Evolutionary conservation across 1,140 invertebrate genomes (phyloP), one percentile per base, ranked within the genome.

Genomic region (Steinernema khuongi): DNA sequence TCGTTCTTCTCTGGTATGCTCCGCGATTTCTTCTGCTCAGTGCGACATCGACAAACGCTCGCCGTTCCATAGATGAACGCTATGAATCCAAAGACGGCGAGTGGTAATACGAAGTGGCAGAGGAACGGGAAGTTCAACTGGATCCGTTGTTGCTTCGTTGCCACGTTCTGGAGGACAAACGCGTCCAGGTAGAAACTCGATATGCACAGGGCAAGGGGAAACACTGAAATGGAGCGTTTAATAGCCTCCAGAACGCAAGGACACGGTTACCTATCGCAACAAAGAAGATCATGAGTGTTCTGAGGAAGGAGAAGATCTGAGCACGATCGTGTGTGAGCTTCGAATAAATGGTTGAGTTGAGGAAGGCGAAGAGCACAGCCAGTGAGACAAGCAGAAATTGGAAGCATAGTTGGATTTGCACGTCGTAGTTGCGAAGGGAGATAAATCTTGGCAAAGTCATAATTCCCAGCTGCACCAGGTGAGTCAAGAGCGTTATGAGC

Each of bases 221-320:
- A 11, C 4, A 22, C 50, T 60, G 26, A 60, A 60, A 60, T 60
- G 14, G 26, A 14, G 11, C 14, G 14, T 60, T 60, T 60, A n/a
- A 22, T 4, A 60, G 50, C 22, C 26, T 7, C 7, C 4, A 14
- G 14, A 14, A 22, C 4, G 50, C 4, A 22, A 14, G 50, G 4
- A 60, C n/a, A n/a, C n/a, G n/a, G n/a, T n/a, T 41, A 60, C 50
- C 50, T 60, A 60, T 60, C 26, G 50, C 50, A 2, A 60, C 50
- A 26, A 60, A 60, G 50, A 60, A 60, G 4, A 60, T 22, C 50
- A 60, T 11, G 19, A 26, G 4, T 17, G 50, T 60, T 26, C 50
- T 7, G 7, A 11, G 22, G 14, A 11, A 22, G 7, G 50, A 60
- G 50, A 60, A 60, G 19, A 60, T 4, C 26, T 60, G 50, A 11